Base-by-base conservation (phyloP, 2,888 invertebrate genomes). In the Daptonema setosum region DNA sequence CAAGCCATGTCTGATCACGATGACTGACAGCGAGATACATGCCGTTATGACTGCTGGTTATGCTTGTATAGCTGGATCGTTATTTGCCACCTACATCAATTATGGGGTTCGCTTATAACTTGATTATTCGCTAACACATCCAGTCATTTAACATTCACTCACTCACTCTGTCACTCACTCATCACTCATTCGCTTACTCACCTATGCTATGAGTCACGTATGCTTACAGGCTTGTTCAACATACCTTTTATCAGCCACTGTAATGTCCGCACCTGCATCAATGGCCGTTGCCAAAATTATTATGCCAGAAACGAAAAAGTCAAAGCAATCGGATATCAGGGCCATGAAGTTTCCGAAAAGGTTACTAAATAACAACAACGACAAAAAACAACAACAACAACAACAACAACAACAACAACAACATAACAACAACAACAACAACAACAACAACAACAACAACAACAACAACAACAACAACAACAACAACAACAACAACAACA, bases 181-280 rank as follows among this genome's bases (percentile, higher is more conserved):
- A n/a, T n/a, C n/a, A n/a, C n/a, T n/a, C n/a, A n/a, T n/a, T n/a
- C n/a, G n/a, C n/a, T n/a, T n/a, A n/a, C n/a, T n/a, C n/a, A n/a
- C n/a, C n/a, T n/a, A n/a, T n/a, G n/a, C n/a, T n/a, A n/a, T n/a
- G n/a, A n/a, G n/a, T n/a, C n/a, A n/a, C n/a, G n/a, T 58, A 28
- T 48, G 5, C 8, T 5, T 48, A 48, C 55, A 68, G 68, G 66
- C 71, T 0, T 79, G 82, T 54, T 81, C 93, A 0, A 80, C 83
- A 0, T 85, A 91, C 71, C 74, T 95, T 47, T 80, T 95, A 60
- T 86, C 90, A 0, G 86, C 93, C 0, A 85, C 86, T 60, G 83
- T 93, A 1, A 91, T 95, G 93, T 85, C 90, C 0, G 90, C 93
- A 0, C 90, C 93, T 0, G 87, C 87, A 0, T 83, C 91, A 0